These are phyloP conservation scores for Strigamia crassipes DNA, from an alignment of 2,888 invertebrate genomes.

Conservation along the genomic window DNA sequence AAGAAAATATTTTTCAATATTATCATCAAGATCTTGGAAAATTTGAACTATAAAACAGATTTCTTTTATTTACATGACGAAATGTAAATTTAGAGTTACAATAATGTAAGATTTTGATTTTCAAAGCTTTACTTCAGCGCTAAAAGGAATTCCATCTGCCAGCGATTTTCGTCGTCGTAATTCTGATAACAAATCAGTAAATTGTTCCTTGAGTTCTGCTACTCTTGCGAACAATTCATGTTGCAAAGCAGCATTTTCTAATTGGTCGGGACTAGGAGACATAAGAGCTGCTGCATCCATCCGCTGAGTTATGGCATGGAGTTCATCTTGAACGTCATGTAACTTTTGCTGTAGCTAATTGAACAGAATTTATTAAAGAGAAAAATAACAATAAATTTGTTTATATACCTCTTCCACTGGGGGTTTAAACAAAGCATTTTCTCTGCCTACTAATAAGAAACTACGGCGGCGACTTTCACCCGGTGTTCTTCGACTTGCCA, in stretches of 20 bases:
- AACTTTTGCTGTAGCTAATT: conserved; percentile 56
- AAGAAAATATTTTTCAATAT: conserved; percentile 35
- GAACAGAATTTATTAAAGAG: background rate
- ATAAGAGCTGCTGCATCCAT: conserved; percentile 50
- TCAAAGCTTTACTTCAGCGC: conserved; percentile 50
- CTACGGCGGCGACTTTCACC: conserved; percentile 59
- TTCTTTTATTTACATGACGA: no score
- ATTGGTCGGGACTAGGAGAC: conserved; percentile 11
- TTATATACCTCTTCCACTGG: conserved; percentile 55
- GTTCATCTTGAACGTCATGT: conserved; percentile 57
- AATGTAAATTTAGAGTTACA: no score
- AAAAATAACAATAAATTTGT: background rate
- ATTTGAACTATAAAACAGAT: no score
- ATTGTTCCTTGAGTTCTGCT: conserved; percentile 59
- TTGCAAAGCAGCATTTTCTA: conserved; percentile 51
- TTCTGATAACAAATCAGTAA: conserved; percentile 59
- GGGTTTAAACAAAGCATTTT: conserved; percentile 56
- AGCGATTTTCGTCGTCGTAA: conserved; percentile 58
- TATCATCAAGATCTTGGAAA: background rate
- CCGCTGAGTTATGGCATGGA: conserved; percentile 54
- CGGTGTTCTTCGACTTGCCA: conserved; percentile 61
- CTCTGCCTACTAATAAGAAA: conserved; percentile 56
- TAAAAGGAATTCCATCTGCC: conserved; percentile 53
- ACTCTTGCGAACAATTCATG: conserved; percentile 53
- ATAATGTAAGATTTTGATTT: background rate